Conservation (phyloP, 1,140 invertebrate species). For the Tyrophagus putrescentiae region DNA sequence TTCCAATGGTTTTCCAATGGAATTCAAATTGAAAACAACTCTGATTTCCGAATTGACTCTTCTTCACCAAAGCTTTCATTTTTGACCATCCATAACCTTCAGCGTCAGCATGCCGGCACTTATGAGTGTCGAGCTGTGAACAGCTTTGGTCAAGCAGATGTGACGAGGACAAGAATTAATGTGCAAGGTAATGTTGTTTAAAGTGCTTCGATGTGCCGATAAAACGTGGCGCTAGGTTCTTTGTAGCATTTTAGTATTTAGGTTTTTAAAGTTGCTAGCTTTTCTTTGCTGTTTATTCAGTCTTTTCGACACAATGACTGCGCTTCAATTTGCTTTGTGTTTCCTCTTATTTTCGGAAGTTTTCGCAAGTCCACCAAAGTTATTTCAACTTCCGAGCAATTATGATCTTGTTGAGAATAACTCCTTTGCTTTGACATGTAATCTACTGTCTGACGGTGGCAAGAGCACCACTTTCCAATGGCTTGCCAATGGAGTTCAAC, state of each 20-base stretch:
- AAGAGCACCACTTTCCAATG: no score
- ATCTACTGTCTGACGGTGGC: no score
- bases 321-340: background rate
- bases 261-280: background rate
- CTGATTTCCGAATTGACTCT: conserved; percentile 48
- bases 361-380: background rate
- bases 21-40: background rate
- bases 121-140: conserved; percentile 22
- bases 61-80: conserved; percentile 45
- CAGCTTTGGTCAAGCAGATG: conserved; percentile 15
- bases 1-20: background rate
- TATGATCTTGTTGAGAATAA: no score
- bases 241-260: background rate
- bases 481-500: no score
- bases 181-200: background rate
- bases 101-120: conserved; percentile 14
- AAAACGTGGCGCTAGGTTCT: conserved; percentile 5
- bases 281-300: background rate
- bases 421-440: no score
- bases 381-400: no score
- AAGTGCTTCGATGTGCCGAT: background rate
- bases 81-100: background rate
- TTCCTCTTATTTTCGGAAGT: background rate
- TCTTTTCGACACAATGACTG: background rate
- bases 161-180: background rate